phyloP scores from a whole-genome alignment of 2,888 invertebrate genomes.

The Acheta domesticus region DNA sequence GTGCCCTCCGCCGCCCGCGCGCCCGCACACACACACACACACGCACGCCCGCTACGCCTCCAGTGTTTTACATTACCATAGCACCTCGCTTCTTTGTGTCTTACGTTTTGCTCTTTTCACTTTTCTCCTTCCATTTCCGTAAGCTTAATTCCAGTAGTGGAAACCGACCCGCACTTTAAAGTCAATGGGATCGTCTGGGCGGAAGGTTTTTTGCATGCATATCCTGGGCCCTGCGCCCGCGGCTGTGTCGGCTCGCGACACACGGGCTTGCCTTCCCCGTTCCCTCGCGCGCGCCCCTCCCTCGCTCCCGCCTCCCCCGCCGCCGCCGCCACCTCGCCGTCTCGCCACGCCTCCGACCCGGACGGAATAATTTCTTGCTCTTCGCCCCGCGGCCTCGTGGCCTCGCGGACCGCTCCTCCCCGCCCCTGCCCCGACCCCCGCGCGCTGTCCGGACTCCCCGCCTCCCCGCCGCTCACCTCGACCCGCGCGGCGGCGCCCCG shows the following conservation, averaged over 20 bases:
- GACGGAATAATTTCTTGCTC: neutral
- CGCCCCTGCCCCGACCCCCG: neutral
- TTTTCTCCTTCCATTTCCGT: slow-evolving; percentile 18
- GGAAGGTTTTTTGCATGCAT: slow-evolving; percentile 18
- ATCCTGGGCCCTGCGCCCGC: neutral
- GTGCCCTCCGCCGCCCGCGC: neutral
- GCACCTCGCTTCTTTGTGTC: slow-evolving; percentile 2
- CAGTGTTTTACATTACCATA: slow-evolving; percentile 10
- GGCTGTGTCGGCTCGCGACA: neutral
- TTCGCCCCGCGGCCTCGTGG: neutral
- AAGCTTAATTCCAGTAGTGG: slow-evolving; percentile 2
- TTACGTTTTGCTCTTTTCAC: slow-evolving; percentile 10
- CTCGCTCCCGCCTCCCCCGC: neutral
- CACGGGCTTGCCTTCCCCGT: neutral
- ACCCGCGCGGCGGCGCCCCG: neutral
- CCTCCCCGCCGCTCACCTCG: neutral
- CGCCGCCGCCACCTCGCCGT: neutral
- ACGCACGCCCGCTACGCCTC: neutral
- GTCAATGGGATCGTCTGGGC: neutral
- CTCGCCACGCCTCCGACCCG: neutral
- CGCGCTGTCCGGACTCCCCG: neutral
- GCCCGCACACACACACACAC: neutral
- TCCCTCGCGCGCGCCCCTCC: neutral
- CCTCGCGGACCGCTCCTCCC: neutral
- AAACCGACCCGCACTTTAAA: neutral